Percentiles rank a stretch among this genome's conserved stretches.
Conservation (phyloP, 2,888 invertebrate species). For the Heliconius hortense region DNA sequence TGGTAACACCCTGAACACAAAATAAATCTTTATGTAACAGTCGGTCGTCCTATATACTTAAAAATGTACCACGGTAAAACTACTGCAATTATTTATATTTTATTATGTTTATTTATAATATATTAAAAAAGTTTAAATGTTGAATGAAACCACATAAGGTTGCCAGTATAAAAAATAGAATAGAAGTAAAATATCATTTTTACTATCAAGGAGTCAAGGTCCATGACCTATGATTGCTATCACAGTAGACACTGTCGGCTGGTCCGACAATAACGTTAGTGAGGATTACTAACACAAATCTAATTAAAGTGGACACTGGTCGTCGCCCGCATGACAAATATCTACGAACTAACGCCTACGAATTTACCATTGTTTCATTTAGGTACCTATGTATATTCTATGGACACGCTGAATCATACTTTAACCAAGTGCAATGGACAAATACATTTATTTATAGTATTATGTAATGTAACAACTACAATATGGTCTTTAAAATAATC, state of each 20-base stretch:
- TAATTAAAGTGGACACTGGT: conserved; percentile 49
- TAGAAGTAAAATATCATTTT: not conserved
- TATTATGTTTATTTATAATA: too few relatives aligned
- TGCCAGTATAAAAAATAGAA: not conserved
- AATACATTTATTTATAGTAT: not conserved
- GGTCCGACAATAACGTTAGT: conserved; percentile 44
- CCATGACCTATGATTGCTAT: conserved; percentile 46
- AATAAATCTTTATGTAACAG: too few relatives aligned
- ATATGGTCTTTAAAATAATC: not conserved
- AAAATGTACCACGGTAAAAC: too few relatives aligned
- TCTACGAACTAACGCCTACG: conserved; percentile 28
- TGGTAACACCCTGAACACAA: too few relatives aligned
- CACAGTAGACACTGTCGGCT: conserved; percentile 40
- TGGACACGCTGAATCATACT: conserved; percentile 31
- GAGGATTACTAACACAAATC: conserved; percentile 43
- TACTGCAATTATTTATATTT: not conserved
- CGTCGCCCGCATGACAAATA: conserved; percentile 43
- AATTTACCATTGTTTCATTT: conserved; percentile 27
- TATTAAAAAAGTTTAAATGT: not conserved
- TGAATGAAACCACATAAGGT: not conserved
- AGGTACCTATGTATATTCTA: not conserved
- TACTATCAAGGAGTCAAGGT: conserved; percentile 32
- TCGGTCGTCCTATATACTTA: too few relatives aligned
- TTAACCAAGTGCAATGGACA: conserved; percentile 2
- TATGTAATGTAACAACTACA: not conserved